Evolutionary conservation across 2,113 vertebrate species (phyloP).

Genomic region (Muntiacus muntjak): DNA sequence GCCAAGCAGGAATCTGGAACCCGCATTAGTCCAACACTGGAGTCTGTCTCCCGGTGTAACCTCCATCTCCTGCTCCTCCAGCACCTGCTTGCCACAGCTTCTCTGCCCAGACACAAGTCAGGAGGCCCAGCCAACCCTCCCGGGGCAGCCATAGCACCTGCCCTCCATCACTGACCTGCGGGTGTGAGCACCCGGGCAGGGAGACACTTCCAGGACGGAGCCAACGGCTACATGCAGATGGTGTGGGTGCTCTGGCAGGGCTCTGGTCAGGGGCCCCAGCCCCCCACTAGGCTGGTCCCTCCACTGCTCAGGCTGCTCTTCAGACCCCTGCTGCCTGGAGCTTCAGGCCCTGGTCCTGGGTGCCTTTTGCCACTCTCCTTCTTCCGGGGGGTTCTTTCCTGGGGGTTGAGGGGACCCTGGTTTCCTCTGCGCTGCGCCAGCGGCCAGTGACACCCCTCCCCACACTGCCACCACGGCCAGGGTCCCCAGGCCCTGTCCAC

Average conservation of each 20-base stretch:
- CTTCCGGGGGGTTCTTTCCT: fast-evolving
- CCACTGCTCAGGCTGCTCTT: neutral
- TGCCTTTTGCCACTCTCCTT: neutral
- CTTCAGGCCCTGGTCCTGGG: neutral
- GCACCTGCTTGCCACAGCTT: neutral
- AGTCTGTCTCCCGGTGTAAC: fast-evolving
- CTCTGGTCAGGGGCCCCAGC: fast-evolving
- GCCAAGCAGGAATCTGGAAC: neutral
- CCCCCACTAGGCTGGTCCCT: fast-evolving
- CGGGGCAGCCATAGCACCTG: neutral
- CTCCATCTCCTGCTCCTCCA: too few relatives aligned
- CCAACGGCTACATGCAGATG: fast-evolving
- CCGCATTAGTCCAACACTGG: fast-evolving
- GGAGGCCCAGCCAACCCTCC: neutral
- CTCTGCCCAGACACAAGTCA: neutral
- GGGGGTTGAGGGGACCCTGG: neutral
- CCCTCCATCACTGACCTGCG: fast-evolving
- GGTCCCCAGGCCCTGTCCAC: neutral
- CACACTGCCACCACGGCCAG: fast-evolving
- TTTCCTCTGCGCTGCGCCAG: too few relatives aligned
- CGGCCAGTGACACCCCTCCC: fast-evolving
- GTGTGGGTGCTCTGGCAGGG: fast-evolving
- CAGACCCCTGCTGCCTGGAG: neutral
- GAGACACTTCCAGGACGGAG: neutral
- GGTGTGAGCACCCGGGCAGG: fast-evolving